These are phyloP conservation scores for Dryoscopus gambensis DNA, from an alignment of 2,113 vertebrate species.

Conservation along the genomic window DNA sequence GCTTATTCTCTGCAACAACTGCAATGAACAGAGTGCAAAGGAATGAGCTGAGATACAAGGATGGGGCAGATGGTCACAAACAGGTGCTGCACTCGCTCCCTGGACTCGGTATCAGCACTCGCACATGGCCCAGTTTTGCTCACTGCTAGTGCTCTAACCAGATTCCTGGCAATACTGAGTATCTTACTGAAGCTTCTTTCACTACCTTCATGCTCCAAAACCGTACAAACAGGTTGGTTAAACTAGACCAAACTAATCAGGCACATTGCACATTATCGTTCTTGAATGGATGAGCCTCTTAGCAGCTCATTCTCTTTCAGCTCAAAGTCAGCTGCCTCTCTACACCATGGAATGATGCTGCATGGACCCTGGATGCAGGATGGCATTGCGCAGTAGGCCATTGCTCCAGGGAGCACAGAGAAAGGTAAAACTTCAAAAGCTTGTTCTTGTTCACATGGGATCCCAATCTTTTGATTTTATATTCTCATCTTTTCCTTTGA, in stretches of 20 bases:
- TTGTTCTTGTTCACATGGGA: background rate
- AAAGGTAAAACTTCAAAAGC: background rate
- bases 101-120: background rate
- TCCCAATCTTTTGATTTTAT: background rate
- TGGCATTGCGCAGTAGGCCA: background rate
- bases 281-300: background rate
- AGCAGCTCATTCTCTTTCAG: background rate
- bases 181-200: background rate
- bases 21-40: background rate
- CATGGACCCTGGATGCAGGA: background rate
- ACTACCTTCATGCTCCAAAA: background rate
- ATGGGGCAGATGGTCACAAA: background rate
- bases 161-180: background rate
- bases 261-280: background rate
- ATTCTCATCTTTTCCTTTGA: background rate
- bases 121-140: background rate
- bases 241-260: background rate
- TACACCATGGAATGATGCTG: background rate
- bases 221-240: background rate
- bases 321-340: background rate
- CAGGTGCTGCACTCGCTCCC: background rate
- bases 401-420: background rate
- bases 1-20: background rate
- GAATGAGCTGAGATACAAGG: background rate
- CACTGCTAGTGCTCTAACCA: background rate